phyloP scores from a whole-genome alignment of 1,140 invertebrate genomes.

The Pogonomyrmex barbatus region DNA sequence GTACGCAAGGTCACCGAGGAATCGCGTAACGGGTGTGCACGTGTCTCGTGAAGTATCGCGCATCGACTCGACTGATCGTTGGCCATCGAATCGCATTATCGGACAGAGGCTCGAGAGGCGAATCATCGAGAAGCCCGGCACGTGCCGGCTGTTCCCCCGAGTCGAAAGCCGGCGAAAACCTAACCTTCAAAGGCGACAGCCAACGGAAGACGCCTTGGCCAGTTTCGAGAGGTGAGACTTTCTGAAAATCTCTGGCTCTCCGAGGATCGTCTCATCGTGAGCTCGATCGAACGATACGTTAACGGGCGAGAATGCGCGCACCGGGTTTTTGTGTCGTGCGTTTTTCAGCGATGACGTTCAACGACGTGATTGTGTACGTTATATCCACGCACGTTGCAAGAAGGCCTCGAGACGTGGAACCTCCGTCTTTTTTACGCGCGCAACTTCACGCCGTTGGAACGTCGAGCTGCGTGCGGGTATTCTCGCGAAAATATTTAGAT shows the following conservation, averaged over 20 bases:
- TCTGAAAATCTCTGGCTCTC: neutral
- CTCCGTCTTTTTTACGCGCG: neutral
- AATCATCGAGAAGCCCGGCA: neutral
- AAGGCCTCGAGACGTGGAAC: neutral
- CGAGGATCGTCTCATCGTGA: neutral
- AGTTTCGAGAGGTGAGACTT: conserved; percentile 56
- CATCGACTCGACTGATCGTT: neutral
- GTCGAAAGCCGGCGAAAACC: conserved; percentile 67
- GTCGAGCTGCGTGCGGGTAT: neutral
- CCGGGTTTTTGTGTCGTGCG: neutral
- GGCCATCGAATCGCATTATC: neutral
- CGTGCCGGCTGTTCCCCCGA: conserved; percentile 44
- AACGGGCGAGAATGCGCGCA: neutral
- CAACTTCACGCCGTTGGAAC: neutral
- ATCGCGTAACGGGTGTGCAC: neutral
- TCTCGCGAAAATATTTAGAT: conserved; percentile 27
- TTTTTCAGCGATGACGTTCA: conserved; percentile 41
- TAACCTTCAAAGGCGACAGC: conserved; percentile 66
- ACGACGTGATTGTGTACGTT: conserved; percentile 13
- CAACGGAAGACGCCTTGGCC: neutral
- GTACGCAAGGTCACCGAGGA: neutral
- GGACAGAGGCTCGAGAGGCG: too few relatives aligned
- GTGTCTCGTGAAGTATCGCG: neutral
- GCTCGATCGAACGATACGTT: neutral
- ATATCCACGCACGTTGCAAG: neutral